phyloP scores from a whole-genome alignment of 1,140 invertebrate species.

The Nasonia giraulti region DNA sequence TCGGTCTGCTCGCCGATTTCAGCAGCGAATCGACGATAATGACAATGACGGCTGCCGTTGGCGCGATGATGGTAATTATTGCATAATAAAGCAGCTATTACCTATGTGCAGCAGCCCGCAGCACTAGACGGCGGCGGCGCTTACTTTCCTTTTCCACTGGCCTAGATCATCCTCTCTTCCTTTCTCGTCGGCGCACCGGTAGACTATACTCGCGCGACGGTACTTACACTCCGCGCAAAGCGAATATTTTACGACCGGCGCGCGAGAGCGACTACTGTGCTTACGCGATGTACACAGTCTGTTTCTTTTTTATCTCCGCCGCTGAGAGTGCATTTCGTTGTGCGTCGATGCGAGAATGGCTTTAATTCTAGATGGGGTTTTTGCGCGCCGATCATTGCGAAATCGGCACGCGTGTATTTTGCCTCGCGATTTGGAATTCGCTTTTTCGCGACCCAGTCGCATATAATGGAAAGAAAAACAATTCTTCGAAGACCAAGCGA shows the following conservation, averaged over 20 bases:
- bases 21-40: constrained; percentile 45
- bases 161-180: constrained; percentile 67
- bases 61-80: constrained; percentile 69
- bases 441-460: neutral
- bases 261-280: too few species aligned
- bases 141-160: constrained; percentile 72
- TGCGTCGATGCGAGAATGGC: neutral
- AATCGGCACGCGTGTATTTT: neutral
- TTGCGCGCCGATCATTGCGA: neutral
- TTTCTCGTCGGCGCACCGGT: neutral
- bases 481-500: neutral
- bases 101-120: constrained; percentile 49
- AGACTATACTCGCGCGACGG: too few species aligned
- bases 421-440: neutral
- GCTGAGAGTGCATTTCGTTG: neutral
- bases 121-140: constrained; percentile 56
- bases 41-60: constrained; percentile 52
- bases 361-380: neutral
- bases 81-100: constrained; percentile 61
- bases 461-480: neutral
- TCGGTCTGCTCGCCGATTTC: constrained; percentile 35
- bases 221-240: neutral
- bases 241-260: neutral
- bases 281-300: neutral
- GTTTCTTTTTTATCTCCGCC: neutral